Evolutionary conservation across 2,113 vertebrate species (phyloP).

Genomic region (Corythornis madagascariensis): DNA sequence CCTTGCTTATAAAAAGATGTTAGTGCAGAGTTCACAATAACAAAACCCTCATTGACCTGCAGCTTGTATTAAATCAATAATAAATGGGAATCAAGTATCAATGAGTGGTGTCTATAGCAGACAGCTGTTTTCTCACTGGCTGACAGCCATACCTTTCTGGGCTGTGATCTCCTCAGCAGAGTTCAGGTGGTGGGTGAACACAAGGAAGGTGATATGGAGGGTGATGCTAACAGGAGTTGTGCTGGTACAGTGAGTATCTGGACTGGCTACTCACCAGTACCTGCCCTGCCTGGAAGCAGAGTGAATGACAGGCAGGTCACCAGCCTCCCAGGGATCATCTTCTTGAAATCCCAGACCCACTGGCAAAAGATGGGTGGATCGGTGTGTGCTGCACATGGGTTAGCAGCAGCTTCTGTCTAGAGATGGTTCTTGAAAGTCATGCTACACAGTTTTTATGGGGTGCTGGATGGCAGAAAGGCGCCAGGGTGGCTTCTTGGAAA

Average conservation of each 20-base stretch:
- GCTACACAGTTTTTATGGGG: neutral
- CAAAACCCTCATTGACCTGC: neutral
- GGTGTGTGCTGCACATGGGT: neutral
- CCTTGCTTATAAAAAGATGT: neutral
- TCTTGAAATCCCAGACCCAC: neutral
- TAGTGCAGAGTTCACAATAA: neutral
- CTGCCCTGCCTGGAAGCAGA: neutral
- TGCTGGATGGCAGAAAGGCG: neutral
- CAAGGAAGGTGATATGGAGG: neutral
- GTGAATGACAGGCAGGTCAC: neutral
- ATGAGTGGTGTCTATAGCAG: slow-evolving; percentile 20
- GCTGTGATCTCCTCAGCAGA: neutral
- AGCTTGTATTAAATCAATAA: slow-evolving; percentile 44
- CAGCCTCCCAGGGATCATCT: neutral
- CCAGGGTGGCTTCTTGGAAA: neutral
- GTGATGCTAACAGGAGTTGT: neutral
- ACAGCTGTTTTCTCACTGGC: slow-evolving; percentile 38
- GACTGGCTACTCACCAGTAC: neutral
- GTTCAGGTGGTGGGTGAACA: neutral
- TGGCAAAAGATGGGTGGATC: neutral
- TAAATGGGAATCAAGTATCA: slow-evolving; percentile 42
- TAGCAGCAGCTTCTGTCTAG: neutral
- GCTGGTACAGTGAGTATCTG: fast-evolving
- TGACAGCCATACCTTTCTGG: slow-evolving; percentile 11
- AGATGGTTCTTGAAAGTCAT: neutral